These are phyloP conservation scores for Drosophila yooni DNA, from an alignment of 2,888 invertebrate species.

Conservation along the genomic window DNA sequence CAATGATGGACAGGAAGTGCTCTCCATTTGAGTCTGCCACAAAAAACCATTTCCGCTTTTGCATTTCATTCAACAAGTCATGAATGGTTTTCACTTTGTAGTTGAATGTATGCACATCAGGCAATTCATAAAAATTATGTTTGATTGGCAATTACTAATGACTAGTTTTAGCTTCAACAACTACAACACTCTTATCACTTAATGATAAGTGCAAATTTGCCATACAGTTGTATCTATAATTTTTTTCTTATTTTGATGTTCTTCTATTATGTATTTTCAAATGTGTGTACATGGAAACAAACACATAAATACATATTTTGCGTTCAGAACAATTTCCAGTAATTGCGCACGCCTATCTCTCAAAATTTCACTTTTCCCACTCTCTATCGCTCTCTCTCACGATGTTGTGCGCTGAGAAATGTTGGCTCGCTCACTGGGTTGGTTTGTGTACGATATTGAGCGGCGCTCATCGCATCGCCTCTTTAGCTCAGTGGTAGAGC, in stretches of 20 bases:
- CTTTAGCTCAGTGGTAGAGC: constrained; percentile 72
- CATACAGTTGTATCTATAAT: neutral
- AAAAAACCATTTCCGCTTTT: constrained; percentile 54
- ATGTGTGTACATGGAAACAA: constrained; percentile 3
- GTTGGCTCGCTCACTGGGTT: constrained; percentile 8
- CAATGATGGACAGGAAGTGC: constrained; percentile 24
- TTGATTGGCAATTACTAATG: neutral
- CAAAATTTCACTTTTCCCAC: constrained; percentile 6
- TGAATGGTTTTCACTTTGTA: too few relatives aligned
- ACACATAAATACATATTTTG: neutral
- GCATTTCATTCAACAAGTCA: constrained; percentile 30
- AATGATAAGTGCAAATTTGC: constrained; percentile 7
- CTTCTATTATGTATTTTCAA: neutral
- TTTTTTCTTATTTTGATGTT: constrained; percentile 6
- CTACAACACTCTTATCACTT: neutral
- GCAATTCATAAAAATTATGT: neutral
- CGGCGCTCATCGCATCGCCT: constrained; percentile 48
- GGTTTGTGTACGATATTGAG: constrained; percentile 50
- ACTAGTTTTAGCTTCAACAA: neutral
- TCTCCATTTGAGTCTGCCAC: constrained; percentile 49
- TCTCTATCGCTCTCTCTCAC: constrained; percentile 15
- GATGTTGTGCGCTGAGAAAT: constrained; percentile 2
- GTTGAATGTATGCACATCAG: too few relatives aligned
- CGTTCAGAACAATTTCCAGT: constrained; percentile 20
- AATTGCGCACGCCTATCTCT: constrained; percentile 55